These are phyloP conservation scores for Thalpophila matura DNA, from an alignment of 2,888 invertebrate species.

Conservation along the genomic window DNA sequence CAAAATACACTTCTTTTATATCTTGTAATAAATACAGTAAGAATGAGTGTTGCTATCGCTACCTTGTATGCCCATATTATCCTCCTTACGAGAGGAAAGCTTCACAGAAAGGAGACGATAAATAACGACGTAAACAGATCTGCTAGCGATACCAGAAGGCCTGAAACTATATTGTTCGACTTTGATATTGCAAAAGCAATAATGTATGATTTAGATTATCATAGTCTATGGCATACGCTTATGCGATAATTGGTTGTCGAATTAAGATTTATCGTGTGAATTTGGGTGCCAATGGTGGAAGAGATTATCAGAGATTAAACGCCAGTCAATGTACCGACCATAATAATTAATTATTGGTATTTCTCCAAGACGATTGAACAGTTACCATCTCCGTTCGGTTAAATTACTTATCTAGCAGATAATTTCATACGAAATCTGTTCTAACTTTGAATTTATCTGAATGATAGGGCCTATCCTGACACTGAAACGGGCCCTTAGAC, in stretches of 20 bases:
- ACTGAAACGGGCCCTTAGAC: too few relatives aligned
- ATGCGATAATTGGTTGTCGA: conserved; percentile 34
- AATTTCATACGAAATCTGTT: too few relatives aligned
- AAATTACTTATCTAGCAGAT: too few relatives aligned
- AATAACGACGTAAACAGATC: conserved; percentile 50
- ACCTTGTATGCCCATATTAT: conserved; percentile 44
- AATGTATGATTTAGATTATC: conserved; percentile 45
- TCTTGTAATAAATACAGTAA: conserved; percentile 39
- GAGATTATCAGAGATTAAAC: conserved; percentile 6
- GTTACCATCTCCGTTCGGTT: too few relatives aligned
- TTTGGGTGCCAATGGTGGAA: conserved; percentile 6
- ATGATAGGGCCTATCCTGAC: too few relatives aligned
- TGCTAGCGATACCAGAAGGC: conserved; percentile 32
- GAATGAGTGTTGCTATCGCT: conserved; percentile 46
- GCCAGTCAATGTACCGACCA: background rate
- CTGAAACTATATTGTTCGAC: conserved; percentile 43
- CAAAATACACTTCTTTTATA: conserved; percentile 30
- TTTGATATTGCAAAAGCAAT: conserved; percentile 47
- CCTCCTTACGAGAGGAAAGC: conserved; percentile 46
- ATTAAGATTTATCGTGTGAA: conserved; percentile 34
- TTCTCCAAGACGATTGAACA: too few relatives aligned
- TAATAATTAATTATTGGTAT: background rate
- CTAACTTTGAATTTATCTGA: too few relatives aligned
- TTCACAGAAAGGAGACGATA: conserved; percentile 50
- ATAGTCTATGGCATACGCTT: conserved; percentile 29